Evolutionary conservation across 2,888 invertebrate species (phyloP), one percentile per base, ranked within the genome.

Genomic region (Lithophane socia): DNA sequence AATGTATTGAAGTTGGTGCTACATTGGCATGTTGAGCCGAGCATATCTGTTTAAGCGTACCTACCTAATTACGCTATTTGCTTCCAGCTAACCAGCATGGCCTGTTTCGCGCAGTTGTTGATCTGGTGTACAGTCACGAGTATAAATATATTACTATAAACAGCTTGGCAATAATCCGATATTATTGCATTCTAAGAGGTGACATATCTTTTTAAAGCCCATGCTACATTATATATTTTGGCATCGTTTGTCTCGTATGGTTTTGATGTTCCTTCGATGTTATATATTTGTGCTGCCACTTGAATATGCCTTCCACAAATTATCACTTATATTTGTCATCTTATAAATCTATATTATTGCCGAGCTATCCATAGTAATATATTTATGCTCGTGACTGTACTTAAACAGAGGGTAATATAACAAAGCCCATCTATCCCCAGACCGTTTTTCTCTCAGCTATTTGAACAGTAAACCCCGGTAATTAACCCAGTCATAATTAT

Each of bases 401-500:
- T 49, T 66, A 61, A 72, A 61, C 61, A 65, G 37, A 58, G 42
- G 49, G 18, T 60, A 58, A 29, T 61, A 29, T 73, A 63, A 77
- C 63, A 74, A 69, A 58, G 24, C 44, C 58, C 54, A 16, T 69
- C n/a, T 42, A 10, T 65, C 54, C 42, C n/a, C 29, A 37, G 44
- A n/a, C 60, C 37, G 12, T 47, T 52, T 52, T 74, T 42, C 47
- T 52, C 56, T 65, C 47, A 73, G 42, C 24, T 60, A 37, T 79
- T 81, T 74, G 52, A 76, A 73, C 71, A 73, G 68, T 71, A 72
- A 80, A 65, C 64, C 60, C 37, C 42, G 42, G 49, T 64, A 80
- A 83, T 85, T 80, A 80, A 63, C 69, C 74, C 63, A 47, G 80
- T 66, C 70, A 65, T 80, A 78, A 85, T 85, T 78, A 83, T 79